Evolutionary conservation across 2,888 invertebrate species (phyloP).

Genomic region (Zelleria hepariella): DNA sequence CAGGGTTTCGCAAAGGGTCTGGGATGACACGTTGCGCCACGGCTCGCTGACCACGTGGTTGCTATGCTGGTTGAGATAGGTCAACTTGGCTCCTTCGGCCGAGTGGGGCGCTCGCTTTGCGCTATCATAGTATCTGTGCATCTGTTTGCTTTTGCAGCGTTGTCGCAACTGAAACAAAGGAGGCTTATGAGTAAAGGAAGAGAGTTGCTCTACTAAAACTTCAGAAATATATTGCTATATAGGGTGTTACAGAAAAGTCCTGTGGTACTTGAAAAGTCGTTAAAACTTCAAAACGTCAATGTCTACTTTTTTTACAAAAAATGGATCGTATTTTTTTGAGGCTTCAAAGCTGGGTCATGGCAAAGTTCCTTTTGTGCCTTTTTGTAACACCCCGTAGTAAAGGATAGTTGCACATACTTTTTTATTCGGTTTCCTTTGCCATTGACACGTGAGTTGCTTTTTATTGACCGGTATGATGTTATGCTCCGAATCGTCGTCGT

Average conservation of each 20-base stretch:
- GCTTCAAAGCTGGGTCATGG: no score
- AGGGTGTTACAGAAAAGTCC: no score
- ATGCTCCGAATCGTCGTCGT: constrained; percentile 20
- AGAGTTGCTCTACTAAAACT: no score
- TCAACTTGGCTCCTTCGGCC: neutral
- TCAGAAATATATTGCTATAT: no score
- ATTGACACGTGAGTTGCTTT: neutral
- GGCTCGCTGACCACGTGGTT: neutral
- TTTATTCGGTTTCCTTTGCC: neutral
- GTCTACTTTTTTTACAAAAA: no score
- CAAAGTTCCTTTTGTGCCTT: no score
- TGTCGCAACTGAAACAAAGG: neutral
- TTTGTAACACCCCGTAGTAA: no score
- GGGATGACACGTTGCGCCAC: neutral
- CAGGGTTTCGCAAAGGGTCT: neutral
- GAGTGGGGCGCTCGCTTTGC: neutral
- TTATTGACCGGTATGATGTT: neutral
- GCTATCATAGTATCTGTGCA: neutral
- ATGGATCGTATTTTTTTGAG: no score
- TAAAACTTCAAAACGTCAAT: no score
- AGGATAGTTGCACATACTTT: neutral
- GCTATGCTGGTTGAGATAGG: neutral
- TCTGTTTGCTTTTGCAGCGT: neutral
- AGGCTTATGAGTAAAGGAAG: neutral
- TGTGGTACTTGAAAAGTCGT: no score